Percentiles rank a stretch among this genome's conserved stretches.
Conservation (phyloP, 2,797 vertebrate genomes). For the Zalophus californianus region DNA sequence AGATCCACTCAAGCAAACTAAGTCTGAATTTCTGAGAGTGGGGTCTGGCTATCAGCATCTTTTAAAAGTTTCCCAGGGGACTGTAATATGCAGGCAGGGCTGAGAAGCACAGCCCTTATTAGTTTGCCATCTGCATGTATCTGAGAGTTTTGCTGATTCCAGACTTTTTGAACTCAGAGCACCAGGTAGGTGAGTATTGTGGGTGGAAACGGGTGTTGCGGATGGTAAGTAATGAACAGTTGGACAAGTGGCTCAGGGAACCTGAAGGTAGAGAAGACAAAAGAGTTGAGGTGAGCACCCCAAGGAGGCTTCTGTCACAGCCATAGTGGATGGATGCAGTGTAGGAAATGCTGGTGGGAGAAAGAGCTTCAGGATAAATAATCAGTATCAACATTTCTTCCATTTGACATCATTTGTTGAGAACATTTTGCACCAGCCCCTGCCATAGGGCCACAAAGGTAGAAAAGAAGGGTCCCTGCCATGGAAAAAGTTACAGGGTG, state of each 20-base stretch:
- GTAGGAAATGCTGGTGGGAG: background rate
- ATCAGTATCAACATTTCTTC: background rate
- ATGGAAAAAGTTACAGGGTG: background rate
- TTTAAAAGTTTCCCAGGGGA: background rate
- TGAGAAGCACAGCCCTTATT: background rate
- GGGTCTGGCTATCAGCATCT: background rate
- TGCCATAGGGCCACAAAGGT: background rate
- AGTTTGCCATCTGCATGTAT: background rate
- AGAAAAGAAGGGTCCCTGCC: background rate
- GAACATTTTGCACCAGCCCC: background rate
- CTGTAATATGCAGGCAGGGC: background rate
- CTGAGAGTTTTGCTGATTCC: background rate
- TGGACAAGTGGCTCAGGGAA: background rate
- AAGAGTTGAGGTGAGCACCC: background rate
- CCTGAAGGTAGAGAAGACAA: background rate
- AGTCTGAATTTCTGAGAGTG: background rate
- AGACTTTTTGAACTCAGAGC: background rate
- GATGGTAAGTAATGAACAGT: background rate
- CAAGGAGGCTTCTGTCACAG: background rate
- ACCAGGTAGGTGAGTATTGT: background rate
- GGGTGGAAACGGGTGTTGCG: background rate
- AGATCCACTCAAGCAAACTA: background rate
- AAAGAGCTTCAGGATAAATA: background rate
- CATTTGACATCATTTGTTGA: background rate
- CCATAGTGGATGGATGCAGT: background rate